Evolutionary conservation across 1,140 invertebrate species (phyloP).

Genomic region (Stegodyphus dumicola): DNA sequence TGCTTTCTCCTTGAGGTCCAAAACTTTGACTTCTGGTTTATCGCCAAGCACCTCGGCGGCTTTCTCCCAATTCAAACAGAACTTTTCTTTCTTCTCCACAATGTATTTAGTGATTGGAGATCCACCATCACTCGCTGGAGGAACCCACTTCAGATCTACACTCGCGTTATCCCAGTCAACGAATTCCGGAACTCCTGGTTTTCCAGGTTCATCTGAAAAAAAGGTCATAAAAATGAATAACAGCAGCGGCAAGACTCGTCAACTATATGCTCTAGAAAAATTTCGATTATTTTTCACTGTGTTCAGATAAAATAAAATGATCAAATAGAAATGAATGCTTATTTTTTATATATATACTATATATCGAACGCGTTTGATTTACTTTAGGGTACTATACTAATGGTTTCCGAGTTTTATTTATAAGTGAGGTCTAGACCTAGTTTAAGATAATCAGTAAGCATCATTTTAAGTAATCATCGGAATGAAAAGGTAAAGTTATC

Average conservation of each 20-base stretch:
- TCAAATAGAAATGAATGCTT: too few relatives aligned
- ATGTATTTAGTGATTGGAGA: slow-evolving; percentile 95
- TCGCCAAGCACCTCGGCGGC: slow-evolving; percentile 81
- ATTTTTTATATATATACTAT: too few relatives aligned
- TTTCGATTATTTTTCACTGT: too few relatives aligned
- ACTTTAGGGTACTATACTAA: too few relatives aligned
- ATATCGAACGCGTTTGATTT: too few relatives aligned
- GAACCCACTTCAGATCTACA: slow-evolving; percentile 94
- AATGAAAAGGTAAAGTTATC: too few relatives aligned
- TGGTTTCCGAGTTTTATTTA: too few relatives aligned
- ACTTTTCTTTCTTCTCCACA: slow-evolving; percentile 94
- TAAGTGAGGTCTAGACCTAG: too few relatives aligned
- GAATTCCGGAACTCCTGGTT: slow-evolving; percentile 88
- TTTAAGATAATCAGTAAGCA: too few relatives aligned
- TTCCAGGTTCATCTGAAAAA: slow-evolving; percentile 86
- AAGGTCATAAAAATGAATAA: slow-evolving; percentile 90
- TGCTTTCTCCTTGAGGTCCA: slow-evolving; percentile 92
- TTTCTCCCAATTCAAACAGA: slow-evolving; percentile 79
- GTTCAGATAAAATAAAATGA: too few relatives aligned
- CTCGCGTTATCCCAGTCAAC: slow-evolving; percentile 84
- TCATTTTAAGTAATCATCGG: too few relatives aligned
- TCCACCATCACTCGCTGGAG: slow-evolving; percentile 91
- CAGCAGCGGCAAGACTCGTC: slow-evolving; percentile 81
- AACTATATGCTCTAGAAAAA: too few relatives aligned
- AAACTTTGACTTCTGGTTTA: slow-evolving; percentile 80